phyloP scores from a whole-genome alignment of 1,140 invertebrate genomes.

The Mylabris phalerata region DNA sequence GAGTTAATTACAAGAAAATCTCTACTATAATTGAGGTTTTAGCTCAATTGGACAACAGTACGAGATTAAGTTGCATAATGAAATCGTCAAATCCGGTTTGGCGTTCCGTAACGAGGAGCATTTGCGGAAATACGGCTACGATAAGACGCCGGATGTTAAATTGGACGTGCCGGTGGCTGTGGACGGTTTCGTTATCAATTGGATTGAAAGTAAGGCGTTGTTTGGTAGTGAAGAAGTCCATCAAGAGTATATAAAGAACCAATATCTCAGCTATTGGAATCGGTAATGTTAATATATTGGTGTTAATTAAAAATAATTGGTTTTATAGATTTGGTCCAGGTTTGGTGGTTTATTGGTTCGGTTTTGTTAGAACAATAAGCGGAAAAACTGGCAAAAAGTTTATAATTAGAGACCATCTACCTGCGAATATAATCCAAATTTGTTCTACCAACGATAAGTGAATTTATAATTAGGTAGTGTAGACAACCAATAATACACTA shows the following conservation, averaged over 20 bases:
- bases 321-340: slow-evolving; percentile 78
- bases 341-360: slow-evolving; percentile 95
- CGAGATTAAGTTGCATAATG: slow-evolving; percentile 59
- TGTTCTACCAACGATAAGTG: not conserved
- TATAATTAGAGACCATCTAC: slow-evolving; percentile 58
- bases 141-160: slow-evolving; percentile 93
- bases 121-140: slow-evolving; percentile 74
- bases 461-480: too few species aligned
- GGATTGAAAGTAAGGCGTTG: slow-evolving; percentile 94
- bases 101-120: slow-evolving; percentile 75
- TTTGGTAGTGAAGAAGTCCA: slow-evolving; percentile 84
- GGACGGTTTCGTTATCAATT: slow-evolving; percentile 81
- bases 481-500: too few species aligned
- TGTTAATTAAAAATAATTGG: not conserved
- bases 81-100: slow-evolving; percentile 53
- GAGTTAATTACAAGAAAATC: slow-evolving; percentile 32
- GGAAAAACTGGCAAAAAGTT: slow-evolving; percentile 57
- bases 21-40: not conserved
- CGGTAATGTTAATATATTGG: slow-evolving; percentile 46
- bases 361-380: slow-evolving; percentile 68
- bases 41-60: slow-evolving; percentile 71
- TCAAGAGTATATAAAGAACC: slow-evolving; percentile 76
- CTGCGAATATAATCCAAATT: slow-evolving; percentile 40
- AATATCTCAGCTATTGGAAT: slow-evolving; percentile 88
- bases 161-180: slow-evolving; percentile 83